Base-by-base conservation (phyloP, 2,113 vertebrate genomes). In the Paraplagusia blochii region DNA sequence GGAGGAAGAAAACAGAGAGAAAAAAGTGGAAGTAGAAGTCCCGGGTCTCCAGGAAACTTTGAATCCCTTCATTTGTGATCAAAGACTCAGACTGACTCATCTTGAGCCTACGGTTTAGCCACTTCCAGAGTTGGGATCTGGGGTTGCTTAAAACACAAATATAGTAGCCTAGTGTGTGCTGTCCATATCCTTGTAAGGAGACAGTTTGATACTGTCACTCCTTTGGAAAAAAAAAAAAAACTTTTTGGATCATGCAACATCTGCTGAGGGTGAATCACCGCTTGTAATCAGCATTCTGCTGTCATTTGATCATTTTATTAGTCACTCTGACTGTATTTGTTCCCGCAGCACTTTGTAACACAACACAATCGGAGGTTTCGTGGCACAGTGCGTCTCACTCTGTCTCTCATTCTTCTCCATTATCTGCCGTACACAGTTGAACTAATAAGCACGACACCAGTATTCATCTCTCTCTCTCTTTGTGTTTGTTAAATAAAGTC, bases 231-330 rank as follows among this genome's bases (percentile, higher is more conserved):
- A n/a, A n/a, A n/a, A n/a, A 85, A 75, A 83, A 85, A 80, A 74
- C 48, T 74, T 85, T 88, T 84, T 81, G 79, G 81, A 86, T 85
- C 81, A 69, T 81, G 73, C 79, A 81, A 76, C 84, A 83, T 81
- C 81, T 87, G 86, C 75, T 78, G 75, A 70, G 18, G 57, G 73
- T 76, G 79, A 85, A 81, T 84, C 86, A 71, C 67, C 67, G 19
- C 66, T 66, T 80, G 69, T 80, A 80, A 85, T 85, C 82, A 74
- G 66, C 54, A 18, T 62, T 80, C 60, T 19, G 60, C 55, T 53
- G 71, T 65, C 58, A 71, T 83, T 85, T 80, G 69, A 84, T 84
- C 65, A 69, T 76, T 83, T 67, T 62, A 70, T 74, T 66, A 50
- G 72, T 48, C 68, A 50, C 53, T 18, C 12, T 17, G 62, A 9